Evolutionary conservation across 2,797 vertebrate species (phyloP).

Genomic region (Hylomyscus alleni): DNA sequence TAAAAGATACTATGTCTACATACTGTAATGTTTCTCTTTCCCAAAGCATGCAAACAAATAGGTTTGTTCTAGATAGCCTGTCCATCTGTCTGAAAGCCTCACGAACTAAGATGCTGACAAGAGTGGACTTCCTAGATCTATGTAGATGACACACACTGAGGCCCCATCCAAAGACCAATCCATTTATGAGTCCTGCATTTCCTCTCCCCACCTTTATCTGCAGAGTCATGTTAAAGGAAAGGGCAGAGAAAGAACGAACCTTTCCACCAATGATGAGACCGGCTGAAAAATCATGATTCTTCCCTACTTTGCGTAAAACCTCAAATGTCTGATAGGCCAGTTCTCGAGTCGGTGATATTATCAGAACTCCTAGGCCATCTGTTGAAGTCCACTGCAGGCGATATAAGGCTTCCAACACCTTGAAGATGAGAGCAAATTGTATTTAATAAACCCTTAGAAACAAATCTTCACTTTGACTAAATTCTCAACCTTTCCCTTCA

Average conservation of each 20-base stretch:
- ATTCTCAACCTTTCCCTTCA: background rate
- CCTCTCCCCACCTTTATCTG: background rate
- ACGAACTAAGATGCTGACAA: constrained; percentile 49
- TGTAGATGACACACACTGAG: background rate
- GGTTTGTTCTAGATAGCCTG: background rate
- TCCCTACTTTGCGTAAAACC: constrained; percentile 96
- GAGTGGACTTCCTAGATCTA: constrained; percentile 39
- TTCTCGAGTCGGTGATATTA: constrained; percentile 98
- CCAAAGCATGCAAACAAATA: constrained; percentile 1
- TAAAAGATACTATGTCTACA: constrained; percentile 24
- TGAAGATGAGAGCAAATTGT: constrained; percentile 45
- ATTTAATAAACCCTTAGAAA: constrained; percentile 41
- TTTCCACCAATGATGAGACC: constrained; percentile 98
- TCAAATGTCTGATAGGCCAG: constrained; percentile 98
- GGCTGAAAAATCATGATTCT: constrained; percentile 98
- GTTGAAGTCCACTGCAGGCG: constrained; percentile 96
- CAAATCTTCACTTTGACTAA: constrained; percentile 41
- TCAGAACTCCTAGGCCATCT: constrained; percentile 96
- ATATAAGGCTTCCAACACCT: constrained; percentile 95
- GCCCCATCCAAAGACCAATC: background rate
- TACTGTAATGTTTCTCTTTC: constrained; percentile 7
- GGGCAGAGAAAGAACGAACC: constrained; percentile 84
- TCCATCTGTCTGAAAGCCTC: constrained; percentile 9
- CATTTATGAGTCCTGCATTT: background rate
- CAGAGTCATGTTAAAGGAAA: background rate